These are phyloP conservation scores for Volucella inanis DNA, from an alignment of 2,888 invertebrate species.

Conservation along the genomic window DNA sequence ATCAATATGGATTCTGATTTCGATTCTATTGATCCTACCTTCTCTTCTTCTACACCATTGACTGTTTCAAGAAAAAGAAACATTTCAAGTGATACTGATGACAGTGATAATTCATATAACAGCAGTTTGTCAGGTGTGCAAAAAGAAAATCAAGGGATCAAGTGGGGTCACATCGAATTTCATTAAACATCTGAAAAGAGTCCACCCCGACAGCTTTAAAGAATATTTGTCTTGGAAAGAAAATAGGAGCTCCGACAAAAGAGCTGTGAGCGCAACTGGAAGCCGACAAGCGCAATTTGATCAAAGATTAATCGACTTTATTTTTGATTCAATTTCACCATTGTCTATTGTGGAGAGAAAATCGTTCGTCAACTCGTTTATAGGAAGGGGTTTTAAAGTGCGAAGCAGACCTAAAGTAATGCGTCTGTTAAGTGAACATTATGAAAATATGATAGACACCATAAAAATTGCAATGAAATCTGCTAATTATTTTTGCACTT, in stretches of 20 bases:
- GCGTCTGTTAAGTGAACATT: neutral
- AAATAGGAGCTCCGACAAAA: neutral
- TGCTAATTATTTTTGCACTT: slow-evolving; percentile 45
- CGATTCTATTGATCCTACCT: neutral
- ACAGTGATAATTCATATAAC: slow-evolving; percentile 12
- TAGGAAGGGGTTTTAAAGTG: neutral
- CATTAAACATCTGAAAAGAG: slow-evolving; percentile 44
- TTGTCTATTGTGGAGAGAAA: neutral
- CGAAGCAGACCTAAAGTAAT: neutral
- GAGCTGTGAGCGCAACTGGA: neutral
- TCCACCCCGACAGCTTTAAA: slow-evolving; percentile 38
- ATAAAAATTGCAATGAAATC: slow-evolving; percentile 4
- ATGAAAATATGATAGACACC: neutral
- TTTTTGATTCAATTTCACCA: slow-evolving; percentile 1
- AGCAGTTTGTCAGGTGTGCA: slow-evolving; percentile 37
- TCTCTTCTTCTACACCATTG: neutral
- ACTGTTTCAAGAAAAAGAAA: neutral
- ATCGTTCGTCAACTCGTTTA: neutral
- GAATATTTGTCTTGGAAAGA: slow-evolving; percentile 23
- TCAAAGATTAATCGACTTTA: neutral
- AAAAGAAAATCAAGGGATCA: slow-evolving; percentile 40
- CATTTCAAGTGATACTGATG: neutral
- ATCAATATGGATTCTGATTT: neutral
- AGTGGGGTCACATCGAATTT: slow-evolving; percentile 43
- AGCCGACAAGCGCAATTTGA: neutral